These are phyloP conservation scores for Myripristis murdjan DNA, from an alignment of 2,797 vertebrate genomes.

Conservation along the genomic window DNA sequence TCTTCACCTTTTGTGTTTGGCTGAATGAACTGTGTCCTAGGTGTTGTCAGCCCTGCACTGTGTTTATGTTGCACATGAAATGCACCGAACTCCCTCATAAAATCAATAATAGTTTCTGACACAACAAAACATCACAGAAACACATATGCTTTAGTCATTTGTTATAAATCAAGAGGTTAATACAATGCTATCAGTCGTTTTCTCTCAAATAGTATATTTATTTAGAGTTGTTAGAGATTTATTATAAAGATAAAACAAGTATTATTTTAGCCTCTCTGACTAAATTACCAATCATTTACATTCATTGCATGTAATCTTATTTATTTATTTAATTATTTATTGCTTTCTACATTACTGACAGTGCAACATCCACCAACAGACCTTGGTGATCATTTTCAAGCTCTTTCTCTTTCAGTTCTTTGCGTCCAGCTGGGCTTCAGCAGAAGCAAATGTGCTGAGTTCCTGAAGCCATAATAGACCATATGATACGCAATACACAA, in stretches of 20 bases:
- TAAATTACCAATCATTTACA: neutral
- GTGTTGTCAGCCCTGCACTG: neutral
- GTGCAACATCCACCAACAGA: neutral
- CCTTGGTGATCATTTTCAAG: neutral
- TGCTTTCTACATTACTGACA: neutral
- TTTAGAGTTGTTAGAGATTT: constrained; percentile 1
- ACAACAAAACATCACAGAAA: constrained; percentile 14
- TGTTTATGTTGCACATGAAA: constrained; percentile 8
- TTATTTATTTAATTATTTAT: too few relatives aligned
- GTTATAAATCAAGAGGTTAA: constrained; percentile 14
- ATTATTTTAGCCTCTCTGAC: neutral
- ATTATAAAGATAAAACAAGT: neutral
- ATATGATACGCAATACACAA: constrained; percentile 27
- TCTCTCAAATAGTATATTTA: neutral
- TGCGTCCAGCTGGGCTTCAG: constrained; percentile 22
- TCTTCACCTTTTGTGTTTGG: neutral
- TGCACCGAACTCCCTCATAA: neutral
- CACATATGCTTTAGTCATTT: constrained; percentile 7
- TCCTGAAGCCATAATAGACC: constrained; percentile 25
- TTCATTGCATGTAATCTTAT: neutral
- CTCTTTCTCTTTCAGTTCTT: constrained; percentile 10
- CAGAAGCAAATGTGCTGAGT: constrained; percentile 25
- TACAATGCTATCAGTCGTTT: constrained; percentile 18
- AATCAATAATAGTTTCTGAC: neutral
- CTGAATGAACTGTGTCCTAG: neutral